phyloP scores from a whole-genome alignment of 2,113 vertebrate species.

The Mesocricetus auratus region DNA sequence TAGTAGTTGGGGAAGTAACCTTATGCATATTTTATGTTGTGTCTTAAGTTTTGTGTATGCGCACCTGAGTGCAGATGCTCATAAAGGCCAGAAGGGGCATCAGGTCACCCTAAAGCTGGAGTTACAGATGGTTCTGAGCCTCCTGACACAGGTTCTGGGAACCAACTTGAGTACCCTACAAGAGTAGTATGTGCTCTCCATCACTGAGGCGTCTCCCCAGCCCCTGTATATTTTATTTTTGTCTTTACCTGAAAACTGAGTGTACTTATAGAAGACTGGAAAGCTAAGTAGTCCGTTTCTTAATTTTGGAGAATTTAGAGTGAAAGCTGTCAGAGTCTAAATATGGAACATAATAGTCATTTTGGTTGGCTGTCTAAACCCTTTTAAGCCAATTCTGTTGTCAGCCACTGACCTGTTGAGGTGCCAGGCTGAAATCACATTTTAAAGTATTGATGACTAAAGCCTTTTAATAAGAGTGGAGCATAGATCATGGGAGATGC shows the following conservation, averaged over 20 bases:
- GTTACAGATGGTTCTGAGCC: too few relatives aligned
- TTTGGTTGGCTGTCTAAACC: background rate
- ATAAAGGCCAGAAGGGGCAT: background rate
- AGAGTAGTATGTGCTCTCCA: background rate
- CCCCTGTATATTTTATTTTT: background rate
- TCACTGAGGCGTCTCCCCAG: background rate
- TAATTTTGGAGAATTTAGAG: background rate
- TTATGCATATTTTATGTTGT: conserved; percentile 73
- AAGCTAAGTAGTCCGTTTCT: background rate
- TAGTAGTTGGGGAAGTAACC: conserved; percentile 48
- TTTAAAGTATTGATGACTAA: background rate
- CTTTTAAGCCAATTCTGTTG: background rate
- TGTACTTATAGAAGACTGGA: conserved; percentile 26
- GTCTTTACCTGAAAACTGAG: conserved; percentile 60
- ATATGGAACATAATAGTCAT: background rate
- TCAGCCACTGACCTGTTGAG: background rate
- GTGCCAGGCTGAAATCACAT: background rate
- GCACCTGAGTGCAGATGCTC: background rate
- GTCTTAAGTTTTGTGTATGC: background rate
- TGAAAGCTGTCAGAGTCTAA: background rate
- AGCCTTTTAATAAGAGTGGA: background rate
- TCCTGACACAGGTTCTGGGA: background rate
- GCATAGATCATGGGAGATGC: too few relatives aligned
- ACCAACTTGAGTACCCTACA: background rate
- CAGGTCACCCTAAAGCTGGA: background rate